phyloP scores from a whole-genome alignment of 1,140 invertebrate genomes.

The Araneus ventricosus region DNA sequence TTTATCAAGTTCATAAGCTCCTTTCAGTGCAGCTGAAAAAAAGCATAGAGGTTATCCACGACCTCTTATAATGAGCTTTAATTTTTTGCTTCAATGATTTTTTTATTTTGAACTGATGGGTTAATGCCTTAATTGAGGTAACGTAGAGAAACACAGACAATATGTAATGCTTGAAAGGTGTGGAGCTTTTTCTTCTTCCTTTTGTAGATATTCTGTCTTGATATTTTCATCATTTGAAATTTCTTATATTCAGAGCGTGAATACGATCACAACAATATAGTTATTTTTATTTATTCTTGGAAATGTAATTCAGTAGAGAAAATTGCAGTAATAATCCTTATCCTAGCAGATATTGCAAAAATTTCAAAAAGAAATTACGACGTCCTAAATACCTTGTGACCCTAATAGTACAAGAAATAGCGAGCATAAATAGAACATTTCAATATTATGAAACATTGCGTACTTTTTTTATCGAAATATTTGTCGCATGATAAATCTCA shows the following conservation, averaged over 20 bases:
- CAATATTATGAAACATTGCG: too few species aligned
- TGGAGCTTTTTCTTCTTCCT: neutral
- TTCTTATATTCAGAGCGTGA: neutral
- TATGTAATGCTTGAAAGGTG: neutral
- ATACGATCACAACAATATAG: neutral
- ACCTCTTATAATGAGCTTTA: neutral
- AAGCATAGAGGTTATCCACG: neutral
- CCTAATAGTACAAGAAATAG: too few species aligned
- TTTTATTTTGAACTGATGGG: neutral
- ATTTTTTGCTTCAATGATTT: slow-evolving; percentile 24
- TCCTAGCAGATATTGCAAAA: neutral
- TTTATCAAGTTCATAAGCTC: neutral
- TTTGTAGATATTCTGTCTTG: neutral
- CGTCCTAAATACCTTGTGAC: too few species aligned
- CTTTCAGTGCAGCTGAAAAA: neutral
- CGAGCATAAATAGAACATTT: too few species aligned
- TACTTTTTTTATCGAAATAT: too few species aligned
- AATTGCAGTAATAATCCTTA: neutral
- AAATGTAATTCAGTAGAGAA: neutral
- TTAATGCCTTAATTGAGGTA: slow-evolving; percentile 13
- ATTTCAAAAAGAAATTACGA: neutral
- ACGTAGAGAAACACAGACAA: neutral
- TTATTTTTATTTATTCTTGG: neutral
- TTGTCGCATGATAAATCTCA: too few species aligned
- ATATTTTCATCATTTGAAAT: neutral